Evolutionary conservation across 2,113 vertebrate species (phyloP).

Genomic region (Phycodurus eques): DNA sequence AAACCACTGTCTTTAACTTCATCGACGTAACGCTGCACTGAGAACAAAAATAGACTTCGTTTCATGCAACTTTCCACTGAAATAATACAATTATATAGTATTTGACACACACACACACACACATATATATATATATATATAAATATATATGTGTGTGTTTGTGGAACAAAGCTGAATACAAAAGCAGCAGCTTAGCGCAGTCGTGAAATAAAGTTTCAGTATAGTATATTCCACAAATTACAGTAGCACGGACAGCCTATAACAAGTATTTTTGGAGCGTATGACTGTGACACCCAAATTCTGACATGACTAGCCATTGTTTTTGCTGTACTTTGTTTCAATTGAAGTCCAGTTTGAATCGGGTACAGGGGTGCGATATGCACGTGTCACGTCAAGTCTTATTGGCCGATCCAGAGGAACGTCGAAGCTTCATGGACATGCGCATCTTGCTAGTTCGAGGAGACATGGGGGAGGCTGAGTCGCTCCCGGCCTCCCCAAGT

Average conservation of each 20-base stretch:
- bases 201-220: constrained; percentile 15
- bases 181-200: background rate
- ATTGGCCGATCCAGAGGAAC: constrained; percentile 96
- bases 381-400: constrained; percentile 78
- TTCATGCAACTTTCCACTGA: constrained; percentile 30
- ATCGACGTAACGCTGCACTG: constrained; percentile 1
- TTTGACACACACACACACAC: background rate
- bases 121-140: no score
- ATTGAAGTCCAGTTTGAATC: constrained; percentile 1
- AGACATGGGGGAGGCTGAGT: constrained; percentile 93
- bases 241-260: constrained; percentile 1
- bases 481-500: constrained; percentile 87
- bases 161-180: background rate
- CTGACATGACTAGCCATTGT: background rate
- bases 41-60: constrained; percentile 42
- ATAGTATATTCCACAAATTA: constrained; percentile 20
- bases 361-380: background rate
- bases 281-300: constrained; percentile 4
- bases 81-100: constrained; percentile 66
- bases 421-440: constrained; percentile 98
- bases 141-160: no score
- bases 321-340: background rate
- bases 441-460: constrained; percentile 98
- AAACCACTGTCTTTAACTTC: background rate
- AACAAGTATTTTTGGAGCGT: constrained; percentile 11